Base-by-base conservation (phyloP, 2,888 invertebrate species). In the Dicycla oo region DNA sequence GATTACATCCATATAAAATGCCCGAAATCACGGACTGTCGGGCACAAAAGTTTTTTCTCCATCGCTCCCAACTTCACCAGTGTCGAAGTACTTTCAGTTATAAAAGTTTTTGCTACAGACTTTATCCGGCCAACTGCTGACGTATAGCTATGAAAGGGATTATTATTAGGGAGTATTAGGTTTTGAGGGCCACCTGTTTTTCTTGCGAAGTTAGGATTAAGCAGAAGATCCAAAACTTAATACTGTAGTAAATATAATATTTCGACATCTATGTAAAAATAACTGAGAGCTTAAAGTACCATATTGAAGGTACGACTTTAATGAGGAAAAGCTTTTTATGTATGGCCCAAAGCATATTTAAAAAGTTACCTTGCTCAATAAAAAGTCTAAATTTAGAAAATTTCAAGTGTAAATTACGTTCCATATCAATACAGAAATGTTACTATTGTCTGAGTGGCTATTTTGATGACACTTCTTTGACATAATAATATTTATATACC, bases 51-150 rank as follows among this genome's bases (percentile, higher is more conserved):
- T 83, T 81, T 83, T 81, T 80, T 64, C 64, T 58, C 57, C 80
- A 69, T 70, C 69, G 49, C 72, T 75, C 53, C 47, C 47, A 83
- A 83, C 77, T 85, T 80, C 54, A 68, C 47, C 65, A 82, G 85
- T 85, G 69, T 63, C 73, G 82, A 83, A 83, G 76, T 83, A 83
- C 86, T 75, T 80, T 83, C 49, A 71, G 74, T 75, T 64, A 73
- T 49, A 81, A 80, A 80, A 80, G 63, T 73, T 65, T 57, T 75
- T 65, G 57, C 66, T 68, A 54, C 54, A 61, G 65, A 80, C 69
- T 83, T 83, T 83, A 85, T 85, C 80, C 77, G 58, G 67, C 71
- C 63, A 67, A 75, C 74, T 80, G 81, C 71, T 80, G 71, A 80
- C 63, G 67, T 73, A 75, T 69, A 67, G 69, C 69, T 60, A 72